These are phyloP conservation scores for Ibidorhyncha struthersii DNA, from an alignment of 2,113 vertebrate species.

Conservation along the genomic window DNA sequence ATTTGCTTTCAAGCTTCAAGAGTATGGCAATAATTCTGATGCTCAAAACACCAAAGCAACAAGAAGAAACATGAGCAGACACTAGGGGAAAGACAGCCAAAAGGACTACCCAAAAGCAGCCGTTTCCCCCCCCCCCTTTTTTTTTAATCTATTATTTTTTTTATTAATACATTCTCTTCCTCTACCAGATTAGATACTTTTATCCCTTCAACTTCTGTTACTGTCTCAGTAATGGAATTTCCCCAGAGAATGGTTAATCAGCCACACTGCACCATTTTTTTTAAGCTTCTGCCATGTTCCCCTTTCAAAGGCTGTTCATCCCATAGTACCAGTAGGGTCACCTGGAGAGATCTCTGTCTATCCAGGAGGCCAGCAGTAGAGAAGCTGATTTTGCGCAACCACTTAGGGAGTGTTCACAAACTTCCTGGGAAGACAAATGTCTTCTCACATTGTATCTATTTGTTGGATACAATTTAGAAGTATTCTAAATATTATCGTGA, in stretches of 20 bases:
- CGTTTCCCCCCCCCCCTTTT: accelerated
- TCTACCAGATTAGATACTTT: neutral
- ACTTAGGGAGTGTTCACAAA: accelerated
- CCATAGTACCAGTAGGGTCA: neutral
- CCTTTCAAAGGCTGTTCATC: neutral
- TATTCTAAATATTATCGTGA: neutral
- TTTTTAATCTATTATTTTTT: neutral
- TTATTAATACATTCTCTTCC: neutral
- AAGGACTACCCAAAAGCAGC: neutral
- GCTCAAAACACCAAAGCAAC: neutral
- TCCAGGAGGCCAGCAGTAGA: neutral
- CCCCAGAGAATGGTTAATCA: neutral
- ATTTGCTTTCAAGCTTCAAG: neutral
- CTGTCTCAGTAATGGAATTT: neutral
- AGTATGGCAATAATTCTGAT: neutral
- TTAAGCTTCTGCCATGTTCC: neutral
- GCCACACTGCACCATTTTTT: neutral
- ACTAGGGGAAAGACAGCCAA: neutral
- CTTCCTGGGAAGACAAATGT: neutral
- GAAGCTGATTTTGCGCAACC: neutral
- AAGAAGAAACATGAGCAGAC: neutral
- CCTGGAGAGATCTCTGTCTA: neutral
- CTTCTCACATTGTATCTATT: neutral
- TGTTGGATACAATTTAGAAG: neutral
- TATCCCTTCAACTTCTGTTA: neutral